phyloP scores from a whole-genome alignment of 2,113 vertebrate genomes.

The Etheostoma cragini region DNA sequence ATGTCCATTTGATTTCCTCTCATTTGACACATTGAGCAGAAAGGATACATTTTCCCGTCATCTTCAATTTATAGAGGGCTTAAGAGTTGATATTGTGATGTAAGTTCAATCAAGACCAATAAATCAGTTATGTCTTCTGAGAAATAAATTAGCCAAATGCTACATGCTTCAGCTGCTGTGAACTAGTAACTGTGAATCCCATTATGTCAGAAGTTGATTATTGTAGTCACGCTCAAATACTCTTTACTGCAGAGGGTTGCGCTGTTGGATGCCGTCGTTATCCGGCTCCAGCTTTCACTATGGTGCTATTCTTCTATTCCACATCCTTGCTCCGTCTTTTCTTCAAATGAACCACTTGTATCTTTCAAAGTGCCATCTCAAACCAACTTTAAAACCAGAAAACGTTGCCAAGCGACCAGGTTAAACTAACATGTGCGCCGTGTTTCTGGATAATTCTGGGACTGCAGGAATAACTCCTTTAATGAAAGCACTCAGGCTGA shows the following conservation, averaged over 20 bases:
- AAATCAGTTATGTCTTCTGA: background rate
- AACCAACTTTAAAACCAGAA: conserved; percentile 52
- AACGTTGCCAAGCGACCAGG: conserved; percentile 66
- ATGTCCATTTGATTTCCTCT: conserved; percentile 33
- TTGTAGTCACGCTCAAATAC: conserved; percentile 30
- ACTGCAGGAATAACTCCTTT: conserved; percentile 53
- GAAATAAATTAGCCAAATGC: background rate
- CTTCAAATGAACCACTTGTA: conserved; percentile 21
- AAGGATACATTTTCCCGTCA: background rate
- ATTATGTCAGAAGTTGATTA: conserved; percentile 27
- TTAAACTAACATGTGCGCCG: conserved; percentile 48
- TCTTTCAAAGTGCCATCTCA: conserved; percentile 42
- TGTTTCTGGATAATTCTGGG: conserved; percentile 42
- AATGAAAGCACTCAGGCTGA: conserved; percentile 73
- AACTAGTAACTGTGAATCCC: conserved; percentile 5
- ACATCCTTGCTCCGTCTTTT: conserved; percentile 22
- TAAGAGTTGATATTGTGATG: background rate
- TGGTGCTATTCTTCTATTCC: conserved; percentile 18
- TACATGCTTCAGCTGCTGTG: background rate
- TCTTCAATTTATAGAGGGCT: background rate
- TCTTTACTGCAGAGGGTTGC: background rate
- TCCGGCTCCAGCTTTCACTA: conserved; percentile 15
- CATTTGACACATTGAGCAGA: conserved; percentile 15
- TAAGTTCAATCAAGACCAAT: background rate
- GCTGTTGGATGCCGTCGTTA: conserved; percentile 26